Evolutionary conservation across 1,140 invertebrate genomes (phyloP), one percentile per base, ranked within the genome.

Genomic region (Chironomus tepperi): DNA sequence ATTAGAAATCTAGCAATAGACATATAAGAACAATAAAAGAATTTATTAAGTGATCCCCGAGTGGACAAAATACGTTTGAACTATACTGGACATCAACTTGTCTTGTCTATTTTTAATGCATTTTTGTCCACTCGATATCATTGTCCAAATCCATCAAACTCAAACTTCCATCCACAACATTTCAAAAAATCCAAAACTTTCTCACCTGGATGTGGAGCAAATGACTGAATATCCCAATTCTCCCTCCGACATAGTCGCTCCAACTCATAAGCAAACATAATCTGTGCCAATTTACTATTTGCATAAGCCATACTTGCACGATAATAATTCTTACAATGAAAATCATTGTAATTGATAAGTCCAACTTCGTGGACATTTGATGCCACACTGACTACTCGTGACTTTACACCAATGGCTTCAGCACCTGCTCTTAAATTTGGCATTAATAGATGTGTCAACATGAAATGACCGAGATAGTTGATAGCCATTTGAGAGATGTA

Each of bases 401-500:
- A 84, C 42, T 85, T 85, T 42, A 79, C 79, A 18, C 86, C 83
- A 34, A 80, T 77, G 15, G 79, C 81, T 2, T 88, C 88, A n/a
- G 86, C 87, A 43, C 85, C 85, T 16, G 85, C 86, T 80, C 88
- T 86, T 70, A 96, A 79, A 75, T 88, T 82, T 70, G 93, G 91
- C 79, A 96, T 80, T n/a, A 98, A 83, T 76, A 94, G 82, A 79
- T 94, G 89, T 12, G 91, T 94, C 74, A 98, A 83, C 77, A 95
- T 84, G 83, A 96, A 97, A 80, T 97, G 95, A 15, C 92, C 90
- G 75, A 96, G 83, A 80, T 95, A 95, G 81, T 97, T 96, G 0
- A 92, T 89, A 70, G 88, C 88, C 82, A 95, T 90, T 79, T 96
- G 94, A 21, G 88, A 87, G 81, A 96, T 94, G 77, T 90, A 90